A percentile compares a stretch with the other conserved stretches of the same genome.
These are phyloP conservation scores for Acronicta aceris DNA, from an alignment of 2,888 invertebrate species.

Conservation along the genomic window DNA sequence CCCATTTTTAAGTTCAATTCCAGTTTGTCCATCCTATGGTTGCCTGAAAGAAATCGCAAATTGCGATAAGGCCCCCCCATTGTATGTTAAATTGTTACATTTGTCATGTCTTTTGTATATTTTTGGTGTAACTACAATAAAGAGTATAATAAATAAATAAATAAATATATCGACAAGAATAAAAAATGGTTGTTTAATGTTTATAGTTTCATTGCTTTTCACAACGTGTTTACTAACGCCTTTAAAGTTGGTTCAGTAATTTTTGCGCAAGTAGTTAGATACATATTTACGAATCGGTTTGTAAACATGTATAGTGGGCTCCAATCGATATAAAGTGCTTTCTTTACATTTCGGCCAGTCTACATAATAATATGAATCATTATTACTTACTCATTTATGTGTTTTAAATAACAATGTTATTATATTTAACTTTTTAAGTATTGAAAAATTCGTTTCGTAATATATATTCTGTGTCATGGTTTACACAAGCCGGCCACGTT, in stretches of 20 bases:
- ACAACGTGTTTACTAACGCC: slow-evolving; percentile 34
- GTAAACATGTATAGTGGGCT: slow-evolving; percentile 19
- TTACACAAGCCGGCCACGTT: slow-evolving; percentile 61
- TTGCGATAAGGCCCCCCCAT: too few relatives aligned
- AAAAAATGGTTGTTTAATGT: slow-evolving; percentile 7
- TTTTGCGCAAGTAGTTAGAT: slow-evolving; percentile 49
- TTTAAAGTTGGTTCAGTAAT: slow-evolving; percentile 33
- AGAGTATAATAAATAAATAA: too few relatives aligned
- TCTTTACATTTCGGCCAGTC: too few relatives aligned
- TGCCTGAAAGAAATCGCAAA: too few relatives aligned
- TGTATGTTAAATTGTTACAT: too few relatives aligned
- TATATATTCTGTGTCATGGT: slow-evolving; percentile 51
- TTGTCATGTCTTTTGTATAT: too few relatives aligned
- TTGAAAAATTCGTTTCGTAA: slow-evolving; percentile 15
- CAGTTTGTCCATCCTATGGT: too few relatives aligned
- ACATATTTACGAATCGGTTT: slow-evolving; percentile 16
- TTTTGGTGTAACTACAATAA: too few relatives aligned
- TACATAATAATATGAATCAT: too few relatives aligned
- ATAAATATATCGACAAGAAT: not conserved
- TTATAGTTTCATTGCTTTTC: slow-evolving; percentile 35
- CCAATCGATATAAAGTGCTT: not conserved
- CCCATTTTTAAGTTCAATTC: too few relatives aligned
- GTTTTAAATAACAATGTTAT: too few relatives aligned
- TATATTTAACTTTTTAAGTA: not conserved
- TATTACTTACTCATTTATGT: too few relatives aligned